phyloP scores from a whole-genome alignment of 2,888 invertebrate species.

The Erannis defoliaria region DNA sequence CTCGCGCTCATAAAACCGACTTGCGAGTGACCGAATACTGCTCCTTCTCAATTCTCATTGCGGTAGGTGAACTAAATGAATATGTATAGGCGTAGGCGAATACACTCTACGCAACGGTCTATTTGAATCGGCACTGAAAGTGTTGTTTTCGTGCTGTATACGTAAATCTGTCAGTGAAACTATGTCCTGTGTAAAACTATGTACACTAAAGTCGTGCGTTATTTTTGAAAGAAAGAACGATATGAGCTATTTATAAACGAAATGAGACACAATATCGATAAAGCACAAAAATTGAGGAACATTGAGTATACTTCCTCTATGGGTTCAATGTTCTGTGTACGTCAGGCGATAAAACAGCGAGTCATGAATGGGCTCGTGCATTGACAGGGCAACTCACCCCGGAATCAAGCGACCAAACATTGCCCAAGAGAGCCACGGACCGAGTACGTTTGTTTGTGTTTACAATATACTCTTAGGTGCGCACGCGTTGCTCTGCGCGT shows the following conservation, averaged over 20 bases:
- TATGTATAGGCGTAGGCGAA: conserved; percentile 28
- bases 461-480: conserved; percentile 26
- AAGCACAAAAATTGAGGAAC: conserved; percentile 74
- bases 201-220: background rate
- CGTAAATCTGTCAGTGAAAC: background rate
- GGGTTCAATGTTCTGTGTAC: conserved; percentile 82
- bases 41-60: conserved; percentile 51
- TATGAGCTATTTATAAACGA: conserved; percentile 51
- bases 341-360: conserved; percentile 79
- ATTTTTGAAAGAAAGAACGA: background rate
- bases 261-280: conserved; percentile 58
- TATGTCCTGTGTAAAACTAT: background rate
- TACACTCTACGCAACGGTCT: conserved; percentile 33
- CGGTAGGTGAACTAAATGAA: conserved; percentile 41
- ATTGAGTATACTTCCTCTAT: conserved; percentile 76
- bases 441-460: conserved; percentile 25
- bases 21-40: conserved; percentile 67
- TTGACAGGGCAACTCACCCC: conserved; percentile 80
- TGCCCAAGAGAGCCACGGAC: conserved; percentile 41
- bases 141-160: conserved; percentile 4
- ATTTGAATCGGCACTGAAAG: conserved; percentile 27
- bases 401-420: conserved; percentile 58
- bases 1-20: conserved; percentile 76
- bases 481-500: conserved; percentile 1
- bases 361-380: conserved; percentile 76